phyloP scores from a whole-genome alignment of 2,797 vertebrate genomes.

The Clamator glandarius region DNA sequence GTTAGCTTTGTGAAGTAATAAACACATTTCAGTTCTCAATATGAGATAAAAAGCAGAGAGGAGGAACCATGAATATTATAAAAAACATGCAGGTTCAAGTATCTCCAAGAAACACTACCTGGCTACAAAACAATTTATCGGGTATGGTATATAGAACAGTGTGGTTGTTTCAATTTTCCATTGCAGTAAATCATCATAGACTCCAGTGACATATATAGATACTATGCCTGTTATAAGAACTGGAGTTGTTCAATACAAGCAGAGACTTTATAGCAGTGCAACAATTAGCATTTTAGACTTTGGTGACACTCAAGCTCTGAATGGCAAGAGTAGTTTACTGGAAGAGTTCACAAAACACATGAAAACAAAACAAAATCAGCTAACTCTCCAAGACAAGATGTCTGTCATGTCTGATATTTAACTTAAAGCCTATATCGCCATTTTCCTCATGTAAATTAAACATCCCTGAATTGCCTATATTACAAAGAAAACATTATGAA shows the following conservation, averaged over 20 bases:
- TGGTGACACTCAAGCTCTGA: neutral
- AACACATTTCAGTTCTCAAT: neutral
- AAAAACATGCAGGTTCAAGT: neutral
- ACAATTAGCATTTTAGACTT: neutral
- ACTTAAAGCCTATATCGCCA: neutral
- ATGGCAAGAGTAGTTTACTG: neutral
- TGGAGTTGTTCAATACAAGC: neutral
- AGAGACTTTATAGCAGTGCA: neutral
- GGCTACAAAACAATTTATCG: neutral
- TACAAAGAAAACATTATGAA: neutral
- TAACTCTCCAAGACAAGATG: neutral
- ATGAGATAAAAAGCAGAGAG: neutral
- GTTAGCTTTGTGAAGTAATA: neutral
- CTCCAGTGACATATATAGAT: neutral
- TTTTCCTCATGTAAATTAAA: constrained; percentile 31
- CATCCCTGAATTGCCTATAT: neutral
- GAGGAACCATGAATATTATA: neutral
- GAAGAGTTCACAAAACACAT: constrained; percentile 21
- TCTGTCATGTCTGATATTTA: constrained; percentile 33
- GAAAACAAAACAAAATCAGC: constrained; percentile 33
- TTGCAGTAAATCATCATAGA: neutral
- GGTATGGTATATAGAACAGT: neutral
- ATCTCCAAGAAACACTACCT: neutral
- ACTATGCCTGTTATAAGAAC: neutral
- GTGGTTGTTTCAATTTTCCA: neutral